Evolutionary conservation across 2,888 invertebrate species (phyloP), one percentile per base, ranked within the genome.

Genomic region (Synanthedon myopaeformis): DNA sequence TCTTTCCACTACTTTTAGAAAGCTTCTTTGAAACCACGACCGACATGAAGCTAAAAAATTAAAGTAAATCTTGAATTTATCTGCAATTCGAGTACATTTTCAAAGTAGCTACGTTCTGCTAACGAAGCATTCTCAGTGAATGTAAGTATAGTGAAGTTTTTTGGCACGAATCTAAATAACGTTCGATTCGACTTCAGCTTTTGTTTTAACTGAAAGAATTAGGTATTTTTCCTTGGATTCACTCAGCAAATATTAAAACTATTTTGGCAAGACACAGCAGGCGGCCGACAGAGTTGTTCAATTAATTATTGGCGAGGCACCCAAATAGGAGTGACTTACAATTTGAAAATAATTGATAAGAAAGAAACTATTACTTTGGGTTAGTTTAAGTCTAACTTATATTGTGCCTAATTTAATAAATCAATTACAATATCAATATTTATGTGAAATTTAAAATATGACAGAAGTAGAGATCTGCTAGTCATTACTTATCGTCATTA

Each of bases 31-130:
- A 50, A 45, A 14, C 45, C 45, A 13, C 14, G 45, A 50, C 14
- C 14, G 45, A 50, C 14, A 11, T 28, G 50, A n/a, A 50, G 17
- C 17, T 50, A 50, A 23, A 50, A 23, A 10, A 50, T 48, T 48
- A 48, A 17, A 48, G 13, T 14, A 50, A n/a, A 50, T 50, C 14
- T 50, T 10, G 66, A 65, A 57, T 63, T 59, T 64, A 65, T 65
- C 66, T 66, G 61, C 70, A 66, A 72, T 69, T 69, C 61, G 62
- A 70, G 64, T 74, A 73, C 72, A 77, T 79, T 74, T 67, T 66
- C 66, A 70, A 70, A 77, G 73, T 74, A 73, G 63, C 64, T 64
- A 69, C 66, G 72, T 70, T 67, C 63, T 55, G 53, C 67, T 76
- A 77, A 76, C 74, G 74, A 73, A 74, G 67, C 65, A 64, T 72